Percentiles rank a stretch among this genome's conserved stretches.
phyloP scores from a whole-genome alignment of 2,797 vertebrate species.

The Amblyraja radiata region DNA sequence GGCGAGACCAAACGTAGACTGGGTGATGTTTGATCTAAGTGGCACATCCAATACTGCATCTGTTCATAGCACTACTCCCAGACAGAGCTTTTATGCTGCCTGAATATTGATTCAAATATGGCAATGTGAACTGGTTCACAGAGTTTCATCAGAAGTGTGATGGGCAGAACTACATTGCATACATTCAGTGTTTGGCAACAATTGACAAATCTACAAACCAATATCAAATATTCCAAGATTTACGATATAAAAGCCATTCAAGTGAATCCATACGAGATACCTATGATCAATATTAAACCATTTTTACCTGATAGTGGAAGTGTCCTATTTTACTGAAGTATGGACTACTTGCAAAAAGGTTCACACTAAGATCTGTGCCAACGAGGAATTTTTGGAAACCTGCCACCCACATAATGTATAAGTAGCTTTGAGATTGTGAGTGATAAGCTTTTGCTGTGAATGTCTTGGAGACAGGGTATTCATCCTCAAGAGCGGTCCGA shows the following conservation, averaged over 20 bases:
- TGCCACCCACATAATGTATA: conserved; percentile 72
- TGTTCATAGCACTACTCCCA: neutral
- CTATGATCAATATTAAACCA: neutral
- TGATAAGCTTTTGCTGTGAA: conserved; percentile 64
- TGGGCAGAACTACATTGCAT: neutral
- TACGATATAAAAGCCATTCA: neutral
- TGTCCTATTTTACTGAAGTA: conserved; percentile 59
- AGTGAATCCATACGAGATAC: neutral
- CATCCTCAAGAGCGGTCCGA: conserved; percentile 59
- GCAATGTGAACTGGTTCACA: neutral
- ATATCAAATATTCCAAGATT: neutral
- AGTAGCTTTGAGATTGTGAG: conserved; percentile 75
- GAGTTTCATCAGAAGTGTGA: neutral
- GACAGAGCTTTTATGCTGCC: neutral
- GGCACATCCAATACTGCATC: neutral
- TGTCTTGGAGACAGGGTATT: conserved; percentile 60
- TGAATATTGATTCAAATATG: neutral
- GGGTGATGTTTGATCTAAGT: neutral
- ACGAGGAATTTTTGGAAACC: conserved; percentile 53
- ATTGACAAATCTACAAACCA: neutral
- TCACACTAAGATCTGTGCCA: conserved; percentile 56
- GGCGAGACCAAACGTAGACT: too few species aligned
- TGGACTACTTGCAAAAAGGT: conserved; percentile 60
- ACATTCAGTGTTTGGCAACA: neutral
- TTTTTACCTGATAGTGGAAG: conserved; percentile 78